Conservation (phyloP, 64 coral and sea anemone genomes). For the Dendronephthya gigantea region DNA sequence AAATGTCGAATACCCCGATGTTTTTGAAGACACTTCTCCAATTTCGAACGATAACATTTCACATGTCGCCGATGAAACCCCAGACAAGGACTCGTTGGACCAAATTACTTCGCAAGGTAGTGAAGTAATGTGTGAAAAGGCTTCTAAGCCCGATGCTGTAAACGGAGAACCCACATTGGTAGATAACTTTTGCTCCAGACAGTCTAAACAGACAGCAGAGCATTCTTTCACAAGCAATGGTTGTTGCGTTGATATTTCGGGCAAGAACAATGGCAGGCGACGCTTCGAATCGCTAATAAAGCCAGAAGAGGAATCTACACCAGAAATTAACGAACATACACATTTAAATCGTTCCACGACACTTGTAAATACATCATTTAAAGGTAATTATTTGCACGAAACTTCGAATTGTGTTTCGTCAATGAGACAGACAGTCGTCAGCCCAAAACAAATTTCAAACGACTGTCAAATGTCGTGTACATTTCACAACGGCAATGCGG, state of each 20-base stretch:
- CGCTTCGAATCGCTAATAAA: background rate
- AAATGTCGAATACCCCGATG: background rate
- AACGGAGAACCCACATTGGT: background rate
- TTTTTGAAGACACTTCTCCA: background rate
- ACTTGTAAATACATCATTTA: background rate
- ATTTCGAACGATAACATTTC: constrained; percentile 15
- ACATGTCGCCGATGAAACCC: background rate
- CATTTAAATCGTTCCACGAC: background rate
- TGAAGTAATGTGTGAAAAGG: background rate
- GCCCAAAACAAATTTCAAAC: background rate
- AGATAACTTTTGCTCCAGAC: background rate
- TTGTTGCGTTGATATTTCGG: background rate
- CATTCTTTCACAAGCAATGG: background rate
- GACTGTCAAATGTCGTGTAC: background rate
- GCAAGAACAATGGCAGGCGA: background rate
- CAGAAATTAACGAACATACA: background rate
- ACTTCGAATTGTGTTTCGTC: background rate
- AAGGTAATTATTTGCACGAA: background rate
- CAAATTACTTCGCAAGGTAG: background rate
- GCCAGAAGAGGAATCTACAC: background rate
- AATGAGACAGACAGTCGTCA: background rate
- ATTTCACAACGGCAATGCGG: background rate
- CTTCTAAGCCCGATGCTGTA: background rate
- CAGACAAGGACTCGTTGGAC: background rate
- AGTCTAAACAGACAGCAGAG: background rate